Conservation (phyloP, 2,888 invertebrate species). For the Syrista parreyssii region DNA sequence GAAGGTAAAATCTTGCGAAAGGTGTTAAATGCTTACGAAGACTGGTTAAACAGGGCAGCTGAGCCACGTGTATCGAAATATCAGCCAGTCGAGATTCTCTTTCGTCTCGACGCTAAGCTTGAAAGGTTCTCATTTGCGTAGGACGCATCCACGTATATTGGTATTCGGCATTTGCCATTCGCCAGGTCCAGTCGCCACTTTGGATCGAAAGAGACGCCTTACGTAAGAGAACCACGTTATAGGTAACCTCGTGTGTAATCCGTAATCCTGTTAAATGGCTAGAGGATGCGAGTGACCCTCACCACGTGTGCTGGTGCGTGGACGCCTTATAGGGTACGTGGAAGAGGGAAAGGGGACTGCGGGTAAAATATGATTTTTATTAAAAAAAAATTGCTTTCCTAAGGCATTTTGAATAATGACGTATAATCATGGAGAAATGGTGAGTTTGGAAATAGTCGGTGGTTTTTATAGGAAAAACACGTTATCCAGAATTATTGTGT, state of each 20-base stretch:
- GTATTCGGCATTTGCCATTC: neutral
- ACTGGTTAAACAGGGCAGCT: no score
- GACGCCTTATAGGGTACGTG: neutral
- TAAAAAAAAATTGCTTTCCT: neutral
- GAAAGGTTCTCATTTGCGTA: neutral
- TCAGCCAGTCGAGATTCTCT: neutral
- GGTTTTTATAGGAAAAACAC: neutral
- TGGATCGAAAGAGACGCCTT: conserved; percentile 25
- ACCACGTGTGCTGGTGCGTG: no score
- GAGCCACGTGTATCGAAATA: neutral
- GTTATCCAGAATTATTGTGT: neutral
- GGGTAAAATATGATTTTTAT: no score
- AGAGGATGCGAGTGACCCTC: neutral
- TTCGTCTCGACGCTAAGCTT: neutral
- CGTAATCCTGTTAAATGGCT: conserved; percentile 32
- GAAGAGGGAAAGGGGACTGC: neutral
- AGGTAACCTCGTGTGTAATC: conserved; percentile 15
- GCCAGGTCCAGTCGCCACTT: neutral
- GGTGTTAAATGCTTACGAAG: no score
- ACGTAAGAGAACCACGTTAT: conserved; percentile 19
- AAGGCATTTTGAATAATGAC: neutral
- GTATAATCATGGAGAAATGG: neutral
- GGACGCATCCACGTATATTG: neutral
- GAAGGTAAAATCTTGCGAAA: neutral
- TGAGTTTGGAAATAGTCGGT: neutral